Conservation (phyloP, 1,140 invertebrate species). For the Bathynomus jamesi region DNA sequence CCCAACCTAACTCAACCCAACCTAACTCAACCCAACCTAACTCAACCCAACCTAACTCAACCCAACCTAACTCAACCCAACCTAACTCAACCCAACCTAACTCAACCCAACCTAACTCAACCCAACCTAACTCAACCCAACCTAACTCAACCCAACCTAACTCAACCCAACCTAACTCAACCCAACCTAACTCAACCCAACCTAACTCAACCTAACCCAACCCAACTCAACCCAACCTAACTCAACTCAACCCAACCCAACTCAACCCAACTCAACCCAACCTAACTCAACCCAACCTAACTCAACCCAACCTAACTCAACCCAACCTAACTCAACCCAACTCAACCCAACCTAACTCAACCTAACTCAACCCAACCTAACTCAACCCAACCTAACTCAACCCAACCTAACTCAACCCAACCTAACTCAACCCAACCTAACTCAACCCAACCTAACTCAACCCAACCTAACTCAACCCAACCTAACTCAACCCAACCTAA, state of each 20-base stretch:
- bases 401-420: neutral
- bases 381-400: neutral
- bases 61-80: constrained; percentile 10
- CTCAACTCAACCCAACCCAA: constrained; percentile 7
- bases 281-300: constrained; percentile 6
- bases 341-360: constrained; percentile 28
- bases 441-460: neutral
- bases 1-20: constrained; percentile 10
- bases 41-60: constrained; percentile 12
- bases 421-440: neutral
- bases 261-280: constrained; percentile 6
- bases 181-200: constrained; percentile 8
- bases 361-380: neutral
- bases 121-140: constrained; percentile 8
- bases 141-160: constrained; percentile 8
- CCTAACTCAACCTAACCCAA: constrained; percentile 6
- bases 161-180: constrained; percentile 10
- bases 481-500: neutral
- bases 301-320: neutral
- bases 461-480: neutral
- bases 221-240: constrained; percentile 7
- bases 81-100: constrained; percentile 2
- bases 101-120: constrained; percentile 5
- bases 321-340: constrained; percentile 27
- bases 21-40: constrained; percentile 11